phyloP scores from a whole-genome alignment of 2,113 vertebrate species.

The Dolichotis patagonum region DNA sequence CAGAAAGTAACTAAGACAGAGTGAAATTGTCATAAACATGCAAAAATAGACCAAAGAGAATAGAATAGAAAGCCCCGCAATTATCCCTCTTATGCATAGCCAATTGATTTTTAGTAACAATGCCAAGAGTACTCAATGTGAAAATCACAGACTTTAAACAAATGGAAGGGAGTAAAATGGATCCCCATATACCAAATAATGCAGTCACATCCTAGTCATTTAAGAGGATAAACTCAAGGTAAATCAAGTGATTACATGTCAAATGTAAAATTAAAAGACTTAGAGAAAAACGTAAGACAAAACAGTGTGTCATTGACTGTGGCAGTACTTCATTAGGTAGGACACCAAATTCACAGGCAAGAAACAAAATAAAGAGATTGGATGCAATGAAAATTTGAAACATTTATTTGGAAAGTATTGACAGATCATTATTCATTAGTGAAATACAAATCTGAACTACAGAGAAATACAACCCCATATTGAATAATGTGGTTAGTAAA shows the following conservation, averaged over 20 bases:
- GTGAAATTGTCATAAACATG: background rate
- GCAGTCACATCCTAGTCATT: background rate
- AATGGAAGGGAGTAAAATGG: background rate
- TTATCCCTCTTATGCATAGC: background rate
- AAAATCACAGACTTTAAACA: background rate
- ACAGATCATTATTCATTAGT: background rate
- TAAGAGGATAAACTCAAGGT: background rate
- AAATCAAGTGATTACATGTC: background rate
- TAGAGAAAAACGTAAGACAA: background rate
- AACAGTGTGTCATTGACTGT: background rate
- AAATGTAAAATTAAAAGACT: background rate
- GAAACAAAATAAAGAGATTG: background rate
- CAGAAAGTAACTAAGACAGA: background rate
- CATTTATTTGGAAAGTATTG: background rate
- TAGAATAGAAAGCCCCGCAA: background rate
- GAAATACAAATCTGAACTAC: background rate
- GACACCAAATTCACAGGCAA: background rate
- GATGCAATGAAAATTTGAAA: background rate
- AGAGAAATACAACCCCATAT: background rate
- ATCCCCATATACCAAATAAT: background rate
- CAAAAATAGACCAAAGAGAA: background rate
- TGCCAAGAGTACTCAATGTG: too few species aligned
- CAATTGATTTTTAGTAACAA: background rate
- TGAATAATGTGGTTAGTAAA: too few species aligned
- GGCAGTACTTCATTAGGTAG: background rate